These are phyloP conservation scores for Parasteatoda lunata DNA, from an alignment of 2,888 invertebrate genomes.

Conservation along the genomic window DNA sequence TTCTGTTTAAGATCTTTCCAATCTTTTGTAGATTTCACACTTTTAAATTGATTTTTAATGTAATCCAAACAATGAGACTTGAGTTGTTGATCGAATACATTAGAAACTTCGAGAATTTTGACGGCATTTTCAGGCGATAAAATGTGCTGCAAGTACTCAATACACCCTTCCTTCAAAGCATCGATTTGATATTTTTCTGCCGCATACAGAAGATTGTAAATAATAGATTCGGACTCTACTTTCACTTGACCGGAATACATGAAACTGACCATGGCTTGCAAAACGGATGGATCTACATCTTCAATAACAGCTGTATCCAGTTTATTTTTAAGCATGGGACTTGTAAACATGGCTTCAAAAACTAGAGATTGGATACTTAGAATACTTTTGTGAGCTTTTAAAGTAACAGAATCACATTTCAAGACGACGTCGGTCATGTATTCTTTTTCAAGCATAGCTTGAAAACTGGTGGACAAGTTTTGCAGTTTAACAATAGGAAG, in stretches of 20 bases:
- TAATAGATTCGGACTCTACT: not conserved
- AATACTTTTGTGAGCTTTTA: not conserved
- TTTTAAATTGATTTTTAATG: not conserved
- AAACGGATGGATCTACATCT: not conserved
- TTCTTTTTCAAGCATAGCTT: too few relatives aligned
- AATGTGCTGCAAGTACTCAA: not conserved
- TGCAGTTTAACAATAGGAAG: too few relatives aligned
- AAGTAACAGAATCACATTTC: not conserved
- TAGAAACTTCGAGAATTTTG: too few relatives aligned
- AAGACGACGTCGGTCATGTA: not conserved
- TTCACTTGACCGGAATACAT: not conserved
- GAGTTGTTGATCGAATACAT: not conserved
- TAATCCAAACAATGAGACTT: not conserved
- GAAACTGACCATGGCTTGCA: not conserved
- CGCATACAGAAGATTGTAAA: not conserved
- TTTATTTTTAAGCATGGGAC: not conserved
- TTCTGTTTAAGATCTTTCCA: not conserved
- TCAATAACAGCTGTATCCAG: not conserved
- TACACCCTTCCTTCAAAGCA: not conserved
- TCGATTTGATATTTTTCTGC: conserved; percentile 3
- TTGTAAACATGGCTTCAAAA: conserved; percentile 1
- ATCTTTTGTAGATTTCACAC: not conserved
- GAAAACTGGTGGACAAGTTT: too few relatives aligned
- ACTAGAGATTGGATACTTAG: conserved; percentile 1
- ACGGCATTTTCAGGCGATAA: not conserved